Conservation (phyloP, 2,113 vertebrate genomes). For the Callipepla squamata region DNA sequence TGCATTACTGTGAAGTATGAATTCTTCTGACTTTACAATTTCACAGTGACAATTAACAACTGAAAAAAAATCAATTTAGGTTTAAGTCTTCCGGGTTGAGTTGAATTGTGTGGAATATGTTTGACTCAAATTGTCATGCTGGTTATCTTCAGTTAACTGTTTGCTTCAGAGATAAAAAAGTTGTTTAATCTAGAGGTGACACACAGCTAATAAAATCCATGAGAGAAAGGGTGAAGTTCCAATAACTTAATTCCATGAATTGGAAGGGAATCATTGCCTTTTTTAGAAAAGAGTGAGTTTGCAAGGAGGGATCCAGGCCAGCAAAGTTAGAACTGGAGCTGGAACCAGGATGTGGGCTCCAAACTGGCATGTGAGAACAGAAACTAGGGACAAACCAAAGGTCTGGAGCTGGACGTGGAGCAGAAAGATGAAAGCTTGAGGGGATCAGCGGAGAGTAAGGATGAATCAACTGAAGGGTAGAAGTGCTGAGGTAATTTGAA, state of each 20-base stretch:
- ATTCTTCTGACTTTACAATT: not conserved
- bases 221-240: not conserved
- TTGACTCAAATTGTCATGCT: not conserved
- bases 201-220: accelerated
- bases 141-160: not conserved
- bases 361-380: not conserved
- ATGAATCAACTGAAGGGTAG: not conserved
- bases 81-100: not conserved
- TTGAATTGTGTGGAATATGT: not conserved
- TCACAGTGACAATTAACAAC: not conserved
- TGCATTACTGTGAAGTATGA: not conserved
- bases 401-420: not conserved
- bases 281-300: not conserved
- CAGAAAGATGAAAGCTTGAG: not conserved
- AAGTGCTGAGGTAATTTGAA: not conserved
- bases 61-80: not conserved
- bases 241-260: not conserved
- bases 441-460: not conserved
- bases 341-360: not conserved
- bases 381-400: not conserved
- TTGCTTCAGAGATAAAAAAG: not conserved
- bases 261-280: not conserved
- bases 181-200: not conserved
- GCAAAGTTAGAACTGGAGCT: not conserved
- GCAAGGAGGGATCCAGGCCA: not conserved